A percentile compares a stretch with the other conserved stretches of the same genome.
Evolutionary conservation across 1,140 invertebrate genomes (phyloP).

Genomic region (Heliconius himera): DNA sequence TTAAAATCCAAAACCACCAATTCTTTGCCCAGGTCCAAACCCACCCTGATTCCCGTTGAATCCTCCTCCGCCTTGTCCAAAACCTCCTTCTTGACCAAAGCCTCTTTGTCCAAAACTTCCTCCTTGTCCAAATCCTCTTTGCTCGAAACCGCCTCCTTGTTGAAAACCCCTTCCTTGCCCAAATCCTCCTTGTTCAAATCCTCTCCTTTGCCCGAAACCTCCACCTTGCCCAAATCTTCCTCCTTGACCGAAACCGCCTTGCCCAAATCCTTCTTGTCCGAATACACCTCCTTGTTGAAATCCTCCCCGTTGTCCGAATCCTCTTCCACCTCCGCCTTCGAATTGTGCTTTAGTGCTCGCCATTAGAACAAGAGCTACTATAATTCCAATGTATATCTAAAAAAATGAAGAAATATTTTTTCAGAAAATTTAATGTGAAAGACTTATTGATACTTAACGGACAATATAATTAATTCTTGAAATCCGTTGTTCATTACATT

Average conservation of each 20-base stretch:
- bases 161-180: not conserved
- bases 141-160: not conserved
- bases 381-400: not conserved
- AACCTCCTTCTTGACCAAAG: slow-evolving; percentile 14
- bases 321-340: not conserved
- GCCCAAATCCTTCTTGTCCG: not conserved
- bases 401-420: not conserved
- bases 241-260: not conserved
- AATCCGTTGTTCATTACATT: no score
- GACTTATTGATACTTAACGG: no score
- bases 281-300: not conserved
- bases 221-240: not conserved
- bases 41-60: slow-evolving; percentile 14
- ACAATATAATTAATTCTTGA: no score
- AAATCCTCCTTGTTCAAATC: not conserved
- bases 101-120: no score
- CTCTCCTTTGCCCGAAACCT: not conserved
- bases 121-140: no score
- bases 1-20: slow-evolving; percentile 27
- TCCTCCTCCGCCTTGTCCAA: slow-evolving; percentile 14
- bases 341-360: not conserved
- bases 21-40: slow-evolving; percentile 21
- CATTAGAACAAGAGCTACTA: not conserved
- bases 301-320: not conserved
- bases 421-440: no score